These are phyloP conservation scores for Stictonetta naevosa DNA, from an alignment of 2,113 vertebrate genomes.

Conservation along the genomic window DNA sequence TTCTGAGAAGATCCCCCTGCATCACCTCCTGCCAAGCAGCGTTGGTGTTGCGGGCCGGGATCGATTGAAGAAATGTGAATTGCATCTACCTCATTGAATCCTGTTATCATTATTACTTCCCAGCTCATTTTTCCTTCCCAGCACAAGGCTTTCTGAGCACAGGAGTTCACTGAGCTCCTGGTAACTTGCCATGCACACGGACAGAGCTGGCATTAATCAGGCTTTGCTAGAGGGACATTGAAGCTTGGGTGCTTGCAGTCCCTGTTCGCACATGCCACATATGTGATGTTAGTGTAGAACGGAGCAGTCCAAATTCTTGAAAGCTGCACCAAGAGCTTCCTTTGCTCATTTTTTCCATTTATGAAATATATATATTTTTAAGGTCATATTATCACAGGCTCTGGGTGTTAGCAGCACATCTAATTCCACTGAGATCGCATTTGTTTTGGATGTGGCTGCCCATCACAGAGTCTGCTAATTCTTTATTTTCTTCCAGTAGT, in stretches of 20 bases:
- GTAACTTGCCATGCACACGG: background rate
- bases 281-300: background rate
- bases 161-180: background rate
- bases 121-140: constrained; percentile 56
- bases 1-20: background rate
- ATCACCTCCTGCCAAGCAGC: background rate
- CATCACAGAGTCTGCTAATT: background rate
- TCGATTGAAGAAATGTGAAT: constrained; percentile 47
- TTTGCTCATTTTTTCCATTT: constrained; percentile 14
- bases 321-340: background rate
- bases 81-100: constrained; percentile 33
- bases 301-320: background rate
- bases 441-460: background rate
- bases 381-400: background rate
- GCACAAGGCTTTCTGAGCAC: fast-evolving
- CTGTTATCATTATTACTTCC: constrained; percentile 54
- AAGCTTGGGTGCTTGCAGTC: background rate
- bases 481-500: background rate
- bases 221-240: background rate
- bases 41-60: background rate
- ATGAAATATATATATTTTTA: background rate
- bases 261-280: background rate
- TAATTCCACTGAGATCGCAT: background rate
- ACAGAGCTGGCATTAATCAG: constrained; percentile 12
- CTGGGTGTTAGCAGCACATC: background rate